Evolutionary conservation across 2,797 vertebrate species (phyloP).

Genomic region (Coregonus sp.): DNA sequence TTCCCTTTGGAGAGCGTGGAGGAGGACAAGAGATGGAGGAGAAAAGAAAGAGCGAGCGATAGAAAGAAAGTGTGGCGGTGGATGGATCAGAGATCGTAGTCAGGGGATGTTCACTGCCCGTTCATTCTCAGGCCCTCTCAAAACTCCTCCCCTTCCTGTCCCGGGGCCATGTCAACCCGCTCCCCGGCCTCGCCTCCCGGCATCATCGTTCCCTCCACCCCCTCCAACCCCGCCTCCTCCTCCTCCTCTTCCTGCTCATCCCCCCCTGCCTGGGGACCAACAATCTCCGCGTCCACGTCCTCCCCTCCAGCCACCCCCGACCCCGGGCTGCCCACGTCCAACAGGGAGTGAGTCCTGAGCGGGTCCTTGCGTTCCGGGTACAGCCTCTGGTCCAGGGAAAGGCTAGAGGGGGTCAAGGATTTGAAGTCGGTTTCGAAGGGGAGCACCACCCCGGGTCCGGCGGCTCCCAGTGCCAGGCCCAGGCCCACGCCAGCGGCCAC

Average conservation of each 20-base stretch:
- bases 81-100: conserved; percentile 48
- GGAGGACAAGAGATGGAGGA: not conserved
- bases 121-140: conserved; percentile 76
- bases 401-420: conserved; percentile 68
- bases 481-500: conserved; percentile 53
- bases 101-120: conserved; percentile 72
- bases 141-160: conserved; percentile 72
- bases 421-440: conserved; percentile 90
- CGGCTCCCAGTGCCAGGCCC: conserved; percentile 78
- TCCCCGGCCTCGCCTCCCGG: conserved; percentile 59
- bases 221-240: conserved; percentile 59
- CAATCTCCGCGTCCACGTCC: conserved; percentile 61
- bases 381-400: conserved; percentile 87
- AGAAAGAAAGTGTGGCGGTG: conserved; percentile 35
- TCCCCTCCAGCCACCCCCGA: conserved; percentile 51
- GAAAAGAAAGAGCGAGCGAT: conserved; percentile 20
- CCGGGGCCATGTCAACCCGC: conserved; percentile 52
- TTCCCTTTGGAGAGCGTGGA: conserved; percentile 62
- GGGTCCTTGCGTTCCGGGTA: conserved; percentile 85
- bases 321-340: conserved; percentile 66
- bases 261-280: conserved; percentile 56
- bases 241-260: conserved; percentile 69
- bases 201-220: conserved; percentile 51
- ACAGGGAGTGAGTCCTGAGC: conserved; percentile 77
- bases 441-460: conserved; percentile 72